Conservation (phyloP, 2,113 vertebrate genomes). For the Bucco capensis region DNA sequence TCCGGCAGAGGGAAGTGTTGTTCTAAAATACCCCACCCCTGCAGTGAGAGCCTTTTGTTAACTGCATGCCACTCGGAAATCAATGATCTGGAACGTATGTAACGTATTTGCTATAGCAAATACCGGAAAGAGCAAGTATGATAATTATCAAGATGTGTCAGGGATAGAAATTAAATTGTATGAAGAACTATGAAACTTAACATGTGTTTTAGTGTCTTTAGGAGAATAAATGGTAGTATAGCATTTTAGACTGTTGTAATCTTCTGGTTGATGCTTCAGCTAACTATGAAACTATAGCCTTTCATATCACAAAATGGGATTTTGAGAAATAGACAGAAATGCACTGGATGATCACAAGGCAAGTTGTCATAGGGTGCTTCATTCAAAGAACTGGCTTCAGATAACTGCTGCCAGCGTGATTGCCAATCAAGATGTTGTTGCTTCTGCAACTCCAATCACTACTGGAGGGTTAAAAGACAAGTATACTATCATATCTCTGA, state of each 20-base stretch:
- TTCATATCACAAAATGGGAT: neutral
- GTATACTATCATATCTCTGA: neutral
- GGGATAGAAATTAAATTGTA: neutral
- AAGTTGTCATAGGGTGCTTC: neutral
- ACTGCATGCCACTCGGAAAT: neutral
- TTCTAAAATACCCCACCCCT: neutral
- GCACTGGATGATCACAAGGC: neutral
- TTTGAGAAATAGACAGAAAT: neutral
- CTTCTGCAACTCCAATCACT: neutral
- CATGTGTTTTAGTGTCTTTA: neutral
- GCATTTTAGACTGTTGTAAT: neutral
- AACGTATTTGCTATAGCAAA: neutral
- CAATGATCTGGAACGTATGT: neutral
- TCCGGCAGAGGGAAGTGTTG: conserved; percentile 52
- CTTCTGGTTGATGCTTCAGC: neutral
- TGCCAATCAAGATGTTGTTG: neutral
- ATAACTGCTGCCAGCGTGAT: neutral
- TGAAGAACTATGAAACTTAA: neutral
- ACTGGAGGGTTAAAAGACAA: neutral
- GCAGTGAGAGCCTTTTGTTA: neutral
- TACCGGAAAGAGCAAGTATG: neutral
- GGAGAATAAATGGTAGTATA: neutral
- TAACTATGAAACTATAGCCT: neutral
- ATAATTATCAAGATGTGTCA: neutral
- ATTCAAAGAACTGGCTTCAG: neutral